A percentile compares a stretch with the other conserved stretches of the same genome.
Conservation (phyloP, 2,888 invertebrate species). For the Lacanobia oleracea region DNA sequence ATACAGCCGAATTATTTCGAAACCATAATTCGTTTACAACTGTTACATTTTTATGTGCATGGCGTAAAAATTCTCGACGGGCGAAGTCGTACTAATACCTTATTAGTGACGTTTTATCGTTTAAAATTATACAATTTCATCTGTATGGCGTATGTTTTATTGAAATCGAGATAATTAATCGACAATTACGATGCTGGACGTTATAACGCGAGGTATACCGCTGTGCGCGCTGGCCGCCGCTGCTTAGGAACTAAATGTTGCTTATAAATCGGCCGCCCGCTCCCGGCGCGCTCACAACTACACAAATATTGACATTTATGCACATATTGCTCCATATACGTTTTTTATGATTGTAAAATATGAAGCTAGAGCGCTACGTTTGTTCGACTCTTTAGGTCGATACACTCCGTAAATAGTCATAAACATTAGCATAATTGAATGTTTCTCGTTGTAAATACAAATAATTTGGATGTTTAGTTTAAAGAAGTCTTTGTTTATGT, state of each 20-base stretch:
- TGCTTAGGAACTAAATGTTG: constrained; percentile 80
- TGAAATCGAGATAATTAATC: constrained; percentile 89
- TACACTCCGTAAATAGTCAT: constrained; percentile 84
- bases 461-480: constrained; percentile 82
- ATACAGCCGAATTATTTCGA: constrained; percentile 74
- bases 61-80: constrained; percentile 78
- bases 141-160: constrained; percentile 88
- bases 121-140: constrained; percentile 88
- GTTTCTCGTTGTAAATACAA: constrained; percentile 83
- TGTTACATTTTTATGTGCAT: constrained; percentile 81
- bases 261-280: constrained; percentile 81
- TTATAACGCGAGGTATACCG: constrained; percentile 85
- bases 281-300: constrained; percentile 70
- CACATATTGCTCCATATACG: constrained; percentile 90
- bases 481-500: constrained; percentile 81
- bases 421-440: constrained; percentile 89
- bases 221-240: constrained; percentile 81
- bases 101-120: constrained; percentile 85
- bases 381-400: constrained; percentile 81
- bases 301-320: constrained; percentile 89
- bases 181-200: constrained; percentile 89
- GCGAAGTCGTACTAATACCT: constrained; percentile 82
- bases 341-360: constrained; percentile 89
- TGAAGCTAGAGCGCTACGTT: constrained; percentile 84
- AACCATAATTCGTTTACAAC: constrained; percentile 78